phyloP scores from a whole-genome alignment of 1,140 invertebrate species.

The Leguminivora glycinivorella region DNA sequence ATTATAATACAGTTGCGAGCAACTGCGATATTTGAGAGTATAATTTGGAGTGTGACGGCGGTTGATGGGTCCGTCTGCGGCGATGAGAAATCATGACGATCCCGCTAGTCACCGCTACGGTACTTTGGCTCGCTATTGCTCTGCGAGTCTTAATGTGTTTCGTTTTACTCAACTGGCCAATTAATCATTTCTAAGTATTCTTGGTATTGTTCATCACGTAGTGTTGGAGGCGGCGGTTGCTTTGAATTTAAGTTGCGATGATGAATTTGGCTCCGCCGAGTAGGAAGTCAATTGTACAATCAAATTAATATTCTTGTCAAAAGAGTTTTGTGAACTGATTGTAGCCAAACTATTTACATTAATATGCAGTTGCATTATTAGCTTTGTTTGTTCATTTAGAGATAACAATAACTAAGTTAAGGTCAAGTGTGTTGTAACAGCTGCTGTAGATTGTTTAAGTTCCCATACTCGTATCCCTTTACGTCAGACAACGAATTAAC shows the following conservation, averaged over 20 bases:
- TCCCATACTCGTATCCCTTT: constrained; percentile 49
- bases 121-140: constrained; percentile 64
- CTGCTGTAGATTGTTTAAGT: constrained; percentile 42
- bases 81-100: constrained; percentile 64
- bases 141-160: constrained; percentile 64
- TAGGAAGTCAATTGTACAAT: not conserved
- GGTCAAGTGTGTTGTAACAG: constrained; percentile 35
- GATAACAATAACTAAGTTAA: not conserved
- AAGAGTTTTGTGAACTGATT: not conserved
- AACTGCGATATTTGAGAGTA: constrained; percentile 61
- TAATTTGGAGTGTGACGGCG: constrained; percentile 60
- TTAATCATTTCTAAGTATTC: constrained; percentile 53
- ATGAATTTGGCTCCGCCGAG: constrained; percentile 1
- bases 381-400: constrained; percentile 26
- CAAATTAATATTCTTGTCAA: not conserved
- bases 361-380: not conserved
- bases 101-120: constrained; percentile 71
- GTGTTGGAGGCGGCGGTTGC: not conserved
- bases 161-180: constrained; percentile 62
- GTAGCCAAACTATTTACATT: not conserved
- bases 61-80: constrained; percentile 38
- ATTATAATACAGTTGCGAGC: constrained; percentile 71
- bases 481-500: constrained; percentile 56
- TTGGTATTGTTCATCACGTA: not conserved
- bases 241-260: constrained; percentile 5